Percentiles rank a stretch among this genome's conserved stretches.
phyloP scores from a whole-genome alignment of 2,797 vertebrate genomes.

The Cossypha heuglini region DNA sequence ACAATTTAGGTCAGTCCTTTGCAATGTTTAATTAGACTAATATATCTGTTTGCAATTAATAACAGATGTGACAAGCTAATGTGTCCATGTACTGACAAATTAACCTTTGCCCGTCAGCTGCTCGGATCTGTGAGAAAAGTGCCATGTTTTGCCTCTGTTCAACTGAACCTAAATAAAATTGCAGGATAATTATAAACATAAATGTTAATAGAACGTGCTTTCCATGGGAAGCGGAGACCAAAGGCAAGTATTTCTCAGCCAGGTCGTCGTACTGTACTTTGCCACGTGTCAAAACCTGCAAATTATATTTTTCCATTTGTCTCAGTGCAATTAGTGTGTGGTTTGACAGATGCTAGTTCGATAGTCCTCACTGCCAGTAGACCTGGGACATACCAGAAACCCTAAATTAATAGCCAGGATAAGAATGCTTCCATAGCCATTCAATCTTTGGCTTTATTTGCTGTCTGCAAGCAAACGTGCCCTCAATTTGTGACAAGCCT shows the following conservation, averaged over 20 bases:
- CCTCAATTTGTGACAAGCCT: conserved; percentile 58
- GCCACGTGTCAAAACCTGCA: conserved; percentile 48
- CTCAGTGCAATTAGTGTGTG: conserved; percentile 17
- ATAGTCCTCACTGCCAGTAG: neutral
- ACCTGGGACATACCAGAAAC: conserved; percentile 1
- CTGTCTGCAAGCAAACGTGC: conserved; percentile 14
- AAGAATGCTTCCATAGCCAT: neutral
- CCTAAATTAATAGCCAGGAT: conserved; percentile 23
- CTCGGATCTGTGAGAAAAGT: conserved; percentile 90
- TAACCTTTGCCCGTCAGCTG: conserved; percentile 98
- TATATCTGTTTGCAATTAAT: conserved; percentile 90
- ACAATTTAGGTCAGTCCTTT: conserved; percentile 84
- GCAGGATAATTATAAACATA: conserved; percentile 92
- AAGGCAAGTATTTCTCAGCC: conserved; percentile 48
- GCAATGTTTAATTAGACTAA: conserved; percentile 84
- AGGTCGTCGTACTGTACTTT: neutral
- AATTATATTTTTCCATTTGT: conserved; percentile 47
- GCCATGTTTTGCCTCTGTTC: conserved; percentile 85
- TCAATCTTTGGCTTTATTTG: conserved; percentile 28
- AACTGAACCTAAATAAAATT: conserved; percentile 81
- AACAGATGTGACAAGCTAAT: conserved; percentile 89
- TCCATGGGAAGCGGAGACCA: conserved; percentile 54
- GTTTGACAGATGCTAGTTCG: conserved; percentile 30
- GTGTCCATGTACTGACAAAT: conserved; percentile 91
- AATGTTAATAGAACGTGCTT: conserved; percentile 87